Base-by-base conservation (phyloP, 2,888 invertebrate species). In the Meandrusa payeni region DNA sequence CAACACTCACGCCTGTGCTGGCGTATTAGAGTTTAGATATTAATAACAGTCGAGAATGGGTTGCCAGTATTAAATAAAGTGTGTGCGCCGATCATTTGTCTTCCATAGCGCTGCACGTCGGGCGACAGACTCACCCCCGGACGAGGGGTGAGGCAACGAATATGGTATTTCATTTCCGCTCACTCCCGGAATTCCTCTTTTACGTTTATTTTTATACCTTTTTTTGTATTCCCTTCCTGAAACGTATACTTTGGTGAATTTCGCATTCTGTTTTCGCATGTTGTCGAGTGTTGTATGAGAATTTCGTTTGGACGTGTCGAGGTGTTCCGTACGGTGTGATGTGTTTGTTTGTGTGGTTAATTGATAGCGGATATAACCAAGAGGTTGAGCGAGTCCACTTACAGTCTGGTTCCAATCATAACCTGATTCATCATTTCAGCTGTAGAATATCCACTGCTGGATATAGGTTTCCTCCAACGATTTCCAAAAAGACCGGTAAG, bases 151-250 rank as follows among this genome's bases (percentile, higher is more conserved):
- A 60, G 57, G 54, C 61, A 56, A 61, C 64, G 70, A 75, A 76
- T 79, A 79, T 76, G 78, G 74, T 79, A 78, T 79, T 78, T 75
- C 77, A 79, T 80, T 79, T 77, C 74, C 76, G 53, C 69, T 47
- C 61, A 46, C 54, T 54, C 54, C 66, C 70, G 66, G 74, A 75
- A 74, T 74, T 71, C 65, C 71, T 69, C 65, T 61, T 63, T 69
- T 70, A 68, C 74, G 68, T 78, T 81, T 78, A 78, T 82, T 85
- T 81, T 78, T 79, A 79, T 79, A 69, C 56, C 69, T 78, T n/a
- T 76, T 86, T 40, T 82, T 82, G 81, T 85, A 83, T 87, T 81
- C 83, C 72, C 77, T 80, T 81, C 80, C 77, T 75, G 82, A 77
- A 64, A 69, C 68, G 71, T 81, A 79, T 82, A 76, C 78, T 73